Conservation (phyloP, 2,113 vertebrate genomes). For the Leuciscus idus region DNA sequence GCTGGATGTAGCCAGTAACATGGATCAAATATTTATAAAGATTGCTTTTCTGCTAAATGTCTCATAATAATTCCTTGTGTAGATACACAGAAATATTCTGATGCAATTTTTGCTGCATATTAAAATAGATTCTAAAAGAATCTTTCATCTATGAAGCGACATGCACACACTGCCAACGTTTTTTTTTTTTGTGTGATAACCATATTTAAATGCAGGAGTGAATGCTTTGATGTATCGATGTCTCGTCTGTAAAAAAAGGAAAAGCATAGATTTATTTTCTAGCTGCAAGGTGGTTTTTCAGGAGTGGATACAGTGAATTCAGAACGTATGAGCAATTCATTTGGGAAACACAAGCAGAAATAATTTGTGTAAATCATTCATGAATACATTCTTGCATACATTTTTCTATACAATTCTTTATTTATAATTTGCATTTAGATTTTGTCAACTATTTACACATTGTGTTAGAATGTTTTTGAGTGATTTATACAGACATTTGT, state of each 20-base stretch:
- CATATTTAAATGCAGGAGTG: background rate
- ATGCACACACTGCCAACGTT: background rate
- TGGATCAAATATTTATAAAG: background rate
- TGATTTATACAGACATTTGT: background rate
- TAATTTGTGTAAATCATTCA: background rate
- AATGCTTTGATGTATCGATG: background rate
- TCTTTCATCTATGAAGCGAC: background rate
- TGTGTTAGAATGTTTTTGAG: background rate
- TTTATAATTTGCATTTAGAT: background rate
- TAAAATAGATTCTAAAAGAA: background rate
- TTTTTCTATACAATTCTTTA: background rate
- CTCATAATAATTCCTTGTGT: background rate
- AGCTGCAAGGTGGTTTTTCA: too few relatives aligned
- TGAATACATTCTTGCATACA: background rate
- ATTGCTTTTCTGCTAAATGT: background rate
- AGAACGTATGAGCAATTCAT: too few relatives aligned
- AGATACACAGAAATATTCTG: background rate
- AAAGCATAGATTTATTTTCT: background rate
- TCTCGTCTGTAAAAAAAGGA: background rate
- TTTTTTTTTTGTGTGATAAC: background rate
- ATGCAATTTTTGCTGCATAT: background rate
- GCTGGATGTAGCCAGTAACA: background rate
- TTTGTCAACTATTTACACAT: background rate
- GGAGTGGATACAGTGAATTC: background rate
- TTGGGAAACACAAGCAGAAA: background rate